Conservation (phyloP, 2,888 invertebrate genomes). For the Phengaris arion region DNA sequence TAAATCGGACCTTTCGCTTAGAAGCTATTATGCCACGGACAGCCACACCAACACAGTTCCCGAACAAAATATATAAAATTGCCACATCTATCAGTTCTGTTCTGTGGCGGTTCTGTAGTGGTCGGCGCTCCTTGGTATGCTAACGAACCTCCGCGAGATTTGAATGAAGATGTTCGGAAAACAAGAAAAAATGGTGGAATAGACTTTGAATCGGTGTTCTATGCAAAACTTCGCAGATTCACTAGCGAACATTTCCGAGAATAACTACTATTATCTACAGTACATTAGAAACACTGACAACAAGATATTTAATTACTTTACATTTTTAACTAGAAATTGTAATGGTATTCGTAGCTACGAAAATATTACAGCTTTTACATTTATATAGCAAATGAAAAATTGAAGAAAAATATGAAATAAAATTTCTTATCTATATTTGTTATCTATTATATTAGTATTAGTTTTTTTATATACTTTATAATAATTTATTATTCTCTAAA, state of each 20-base stretch:
- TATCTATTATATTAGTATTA: neutral
- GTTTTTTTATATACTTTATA: neutral
- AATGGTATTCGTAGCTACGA: neutral
- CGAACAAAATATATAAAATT: neutral
- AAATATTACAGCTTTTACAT: neutral
- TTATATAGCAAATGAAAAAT: neutral
- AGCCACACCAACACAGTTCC: too few species aligned
- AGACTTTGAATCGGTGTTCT: neutral
- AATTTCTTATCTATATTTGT: neutral
- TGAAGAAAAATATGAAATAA: neutral
- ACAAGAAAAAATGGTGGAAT: slow-evolving; percentile 10
- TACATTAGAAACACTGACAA: neutral
- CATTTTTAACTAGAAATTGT: neutral
- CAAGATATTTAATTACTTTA: neutral
- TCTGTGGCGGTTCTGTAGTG: neutral
- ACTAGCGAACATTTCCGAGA: neutral
- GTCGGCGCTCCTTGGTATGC: neutral
- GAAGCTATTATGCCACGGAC: too few species aligned
- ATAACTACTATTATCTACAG: neutral
- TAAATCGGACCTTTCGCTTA: too few species aligned
- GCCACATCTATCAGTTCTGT: neutral
- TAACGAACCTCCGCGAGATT: neutral
- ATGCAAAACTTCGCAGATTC: neutral
- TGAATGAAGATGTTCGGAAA: slow-evolving; percentile 15
- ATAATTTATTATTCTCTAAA: neutral